Percentiles rank a stretch among this genome's conserved stretches.
Conservation (phyloP, 1,140 invertebrate species). For the Augochlora pura region DNA sequence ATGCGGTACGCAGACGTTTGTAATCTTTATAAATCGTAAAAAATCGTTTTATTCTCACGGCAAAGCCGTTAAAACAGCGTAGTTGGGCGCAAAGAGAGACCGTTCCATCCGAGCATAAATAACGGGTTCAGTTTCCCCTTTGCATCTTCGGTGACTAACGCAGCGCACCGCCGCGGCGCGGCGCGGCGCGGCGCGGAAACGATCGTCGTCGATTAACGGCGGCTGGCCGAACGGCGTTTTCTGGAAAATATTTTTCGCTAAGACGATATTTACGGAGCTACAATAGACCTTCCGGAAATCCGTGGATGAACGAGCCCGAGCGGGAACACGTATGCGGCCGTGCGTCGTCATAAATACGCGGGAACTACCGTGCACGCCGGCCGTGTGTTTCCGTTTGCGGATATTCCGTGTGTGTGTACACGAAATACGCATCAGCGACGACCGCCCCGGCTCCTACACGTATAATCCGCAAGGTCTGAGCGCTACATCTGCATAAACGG, state of each 20-base stretch:
- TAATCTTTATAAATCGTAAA: too few species aligned
- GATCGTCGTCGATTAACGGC: neutral
- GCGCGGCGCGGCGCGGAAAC: too few species aligned
- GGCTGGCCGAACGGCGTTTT: neutral
- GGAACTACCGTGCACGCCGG: slow-evolving; percentile 20
- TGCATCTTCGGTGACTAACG: neutral
- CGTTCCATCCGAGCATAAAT: too few species aligned
- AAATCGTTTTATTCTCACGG: too few species aligned
- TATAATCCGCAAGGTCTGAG: slow-evolving; percentile 32
- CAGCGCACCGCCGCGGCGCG: too few species aligned
- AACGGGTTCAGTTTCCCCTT: too few species aligned
- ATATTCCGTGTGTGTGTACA: slow-evolving; percentile 28
- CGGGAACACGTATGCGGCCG: neutral
- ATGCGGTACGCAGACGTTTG: too few species aligned
- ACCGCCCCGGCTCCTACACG: slow-evolving; percentile 11
- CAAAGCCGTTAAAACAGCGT: too few species aligned
- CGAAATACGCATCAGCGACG: slow-evolving; percentile 36
- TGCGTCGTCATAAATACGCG: slow-evolving; percentile 49
- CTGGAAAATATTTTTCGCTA: neutral
- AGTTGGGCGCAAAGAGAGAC: too few species aligned
- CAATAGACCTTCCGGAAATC: slow-evolving; percentile 3
- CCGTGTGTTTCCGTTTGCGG: slow-evolving; percentile 36
- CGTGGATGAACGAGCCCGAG: neutral
- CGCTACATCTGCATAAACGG: slow-evolving; percentile 45
- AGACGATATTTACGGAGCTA: slow-evolving; percentile 25